These are phyloP conservation scores for Drosophila cyrtoloma DNA, from an alignment of 2,888 invertebrate species.

Conservation along the genomic window DNA sequence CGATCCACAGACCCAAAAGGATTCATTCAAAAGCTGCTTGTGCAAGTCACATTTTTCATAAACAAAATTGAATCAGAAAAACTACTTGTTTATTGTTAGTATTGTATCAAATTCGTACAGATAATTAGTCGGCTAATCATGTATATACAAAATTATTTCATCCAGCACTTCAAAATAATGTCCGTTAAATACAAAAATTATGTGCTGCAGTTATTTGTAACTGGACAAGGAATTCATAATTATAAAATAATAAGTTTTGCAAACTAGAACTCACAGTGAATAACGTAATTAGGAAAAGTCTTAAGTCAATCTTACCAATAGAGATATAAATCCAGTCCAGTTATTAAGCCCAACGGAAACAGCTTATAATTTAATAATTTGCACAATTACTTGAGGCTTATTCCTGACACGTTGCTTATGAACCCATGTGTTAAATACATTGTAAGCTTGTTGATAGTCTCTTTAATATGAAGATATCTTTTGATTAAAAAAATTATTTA, in stretches of 20 bases:
- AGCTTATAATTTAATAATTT: neutral
- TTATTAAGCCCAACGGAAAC: neutral
- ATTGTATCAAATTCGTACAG: neutral
- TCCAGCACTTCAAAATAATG: neutral
- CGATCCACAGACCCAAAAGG: conserved; percentile 12
- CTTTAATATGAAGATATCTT: neutral
- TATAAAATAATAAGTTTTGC: neutral
- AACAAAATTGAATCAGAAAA: neutral
- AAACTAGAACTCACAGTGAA: neutral
- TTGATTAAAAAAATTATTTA: neutral
- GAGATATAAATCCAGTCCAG: neutral
- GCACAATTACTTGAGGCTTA: neutral
- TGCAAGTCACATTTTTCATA: conserved; percentile 29
- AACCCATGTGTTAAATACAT: neutral
- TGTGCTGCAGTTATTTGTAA: neutral
- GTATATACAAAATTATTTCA: neutral
- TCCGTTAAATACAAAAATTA: neutral
- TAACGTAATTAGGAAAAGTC: neutral
- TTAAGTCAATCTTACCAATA: neutral
- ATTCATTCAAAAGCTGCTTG: conserved; percentile 42
- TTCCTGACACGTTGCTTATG: neutral
- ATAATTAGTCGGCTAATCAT: neutral
- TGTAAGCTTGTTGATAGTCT: neutral
- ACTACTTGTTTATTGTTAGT: neutral
- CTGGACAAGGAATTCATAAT: neutral